phyloP scores from a whole-genome alignment of 2,888 invertebrate genomes.

The Pachycephus smyrnensis region DNA sequence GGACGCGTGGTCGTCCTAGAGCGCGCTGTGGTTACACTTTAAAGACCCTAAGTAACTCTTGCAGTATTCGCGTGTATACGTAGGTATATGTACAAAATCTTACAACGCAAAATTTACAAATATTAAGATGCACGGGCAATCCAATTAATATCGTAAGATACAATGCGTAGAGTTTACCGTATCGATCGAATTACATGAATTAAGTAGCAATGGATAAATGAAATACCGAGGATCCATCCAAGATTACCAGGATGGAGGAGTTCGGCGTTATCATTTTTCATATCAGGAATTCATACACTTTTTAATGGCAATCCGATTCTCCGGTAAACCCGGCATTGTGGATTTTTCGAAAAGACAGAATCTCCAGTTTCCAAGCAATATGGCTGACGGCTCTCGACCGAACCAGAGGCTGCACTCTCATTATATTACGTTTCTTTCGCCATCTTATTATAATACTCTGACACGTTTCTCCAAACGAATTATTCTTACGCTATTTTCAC shows the following conservation, averaged over 20 bases:
- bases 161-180: background rate
- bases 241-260: background rate
- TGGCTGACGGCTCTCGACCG: background rate
- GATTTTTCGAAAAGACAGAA: background rate
- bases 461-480: background rate
- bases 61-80: conserved; percentile 54
- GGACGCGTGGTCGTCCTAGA: background rate
- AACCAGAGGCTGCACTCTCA: background rate
- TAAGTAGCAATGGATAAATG: background rate
- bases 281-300: background rate
- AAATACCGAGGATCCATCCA: background rate
- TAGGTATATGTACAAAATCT: conserved; percentile 68
- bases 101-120: conserved; percentile 68
- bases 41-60: conserved; percentile 28
- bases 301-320: background rate
- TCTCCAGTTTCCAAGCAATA: background rate
- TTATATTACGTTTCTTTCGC: background rate
- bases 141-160: conserved; percentile 46
- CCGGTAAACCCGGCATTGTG: background rate
- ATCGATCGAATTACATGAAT: background rate
- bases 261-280: background rate
- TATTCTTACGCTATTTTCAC: background rate
- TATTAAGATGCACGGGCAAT: conserved; percentile 60
- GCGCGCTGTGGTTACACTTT: background rate
- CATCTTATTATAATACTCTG: background rate